These are phyloP conservation scores for Chauna torquata DNA, from an alignment of 2,113 vertebrate species.

Conservation along the genomic window DNA sequence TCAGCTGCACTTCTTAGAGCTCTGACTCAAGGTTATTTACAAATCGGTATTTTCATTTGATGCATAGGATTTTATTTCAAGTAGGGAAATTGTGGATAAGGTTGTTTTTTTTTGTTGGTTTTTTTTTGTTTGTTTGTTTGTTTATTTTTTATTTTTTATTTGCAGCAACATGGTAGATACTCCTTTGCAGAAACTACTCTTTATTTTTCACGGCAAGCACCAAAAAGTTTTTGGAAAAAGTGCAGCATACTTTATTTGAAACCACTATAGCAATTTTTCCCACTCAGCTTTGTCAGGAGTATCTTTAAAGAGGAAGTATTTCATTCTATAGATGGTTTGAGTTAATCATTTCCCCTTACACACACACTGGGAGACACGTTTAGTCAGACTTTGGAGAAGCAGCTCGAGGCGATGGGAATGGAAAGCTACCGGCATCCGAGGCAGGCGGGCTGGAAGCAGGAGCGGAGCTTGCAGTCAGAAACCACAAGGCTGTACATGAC, in stretches of 20 bases:
- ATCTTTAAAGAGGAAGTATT: conserved; percentile 38
- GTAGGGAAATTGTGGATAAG: neutral
- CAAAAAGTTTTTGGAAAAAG: neutral
- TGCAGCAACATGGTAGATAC: neutral
- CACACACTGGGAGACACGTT: neutral
- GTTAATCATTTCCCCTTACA: conserved; percentile 50
- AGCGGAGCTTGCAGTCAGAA: neutral
- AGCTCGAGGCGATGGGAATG: neutral
- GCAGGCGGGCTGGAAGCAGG: neutral
- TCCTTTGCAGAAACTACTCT: neutral
- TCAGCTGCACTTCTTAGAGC: neutral
- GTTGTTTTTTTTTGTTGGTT: neutral
- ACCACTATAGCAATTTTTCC: neutral
- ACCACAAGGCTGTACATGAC: conserved; percentile 43
- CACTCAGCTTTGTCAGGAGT: neutral
- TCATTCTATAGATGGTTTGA: conserved; percentile 13
- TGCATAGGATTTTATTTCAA: neutral
- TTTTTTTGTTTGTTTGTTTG: neutral
- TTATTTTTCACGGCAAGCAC: neutral
- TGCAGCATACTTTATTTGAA: neutral
- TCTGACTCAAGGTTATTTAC: neutral
- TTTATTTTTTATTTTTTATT: too few relatives aligned
- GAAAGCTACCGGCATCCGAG: conserved; percentile 26
- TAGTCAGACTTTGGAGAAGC: neutral
- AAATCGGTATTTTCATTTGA: neutral